Percentiles rank a stretch among this genome's conserved stretches.
Evolutionary conservation across 1,140 invertebrate genomes (phyloP).

Genomic region (Agrilus planipennis): DNA sequence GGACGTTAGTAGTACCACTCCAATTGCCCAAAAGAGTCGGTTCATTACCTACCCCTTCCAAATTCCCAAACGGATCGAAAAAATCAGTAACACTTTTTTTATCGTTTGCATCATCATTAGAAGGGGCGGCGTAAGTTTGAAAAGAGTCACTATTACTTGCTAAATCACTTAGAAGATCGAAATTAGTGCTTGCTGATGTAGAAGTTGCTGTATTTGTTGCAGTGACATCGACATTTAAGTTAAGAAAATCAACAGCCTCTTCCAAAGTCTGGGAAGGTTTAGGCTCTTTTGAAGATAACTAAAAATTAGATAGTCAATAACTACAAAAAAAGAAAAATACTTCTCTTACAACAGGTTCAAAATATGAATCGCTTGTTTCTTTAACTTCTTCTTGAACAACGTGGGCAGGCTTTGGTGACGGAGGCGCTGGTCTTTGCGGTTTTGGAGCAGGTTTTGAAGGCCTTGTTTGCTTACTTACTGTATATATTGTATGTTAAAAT

Average conservation of each 20-base stretch:
- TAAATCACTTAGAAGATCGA: conserved; percentile 53
- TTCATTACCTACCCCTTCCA: conserved; percentile 14
- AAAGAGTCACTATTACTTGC: conserved; percentile 18
- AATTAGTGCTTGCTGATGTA: conserved; percentile 34
- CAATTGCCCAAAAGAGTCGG: conserved; percentile 21
- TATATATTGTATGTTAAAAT: too few relatives aligned
- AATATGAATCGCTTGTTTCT: conserved; percentile 23
- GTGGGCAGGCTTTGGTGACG: conserved; percentile 26
- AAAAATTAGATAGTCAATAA: not conserved
- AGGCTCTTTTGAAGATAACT: too few relatives aligned
- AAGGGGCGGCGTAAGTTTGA: conserved; percentile 12
- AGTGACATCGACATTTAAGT: conserved; percentile 32
- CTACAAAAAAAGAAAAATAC: not conserved
- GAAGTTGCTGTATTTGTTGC: conserved; percentile 12
- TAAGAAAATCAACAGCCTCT: conserved; percentile 38
- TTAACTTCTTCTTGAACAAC: conserved; percentile 13
- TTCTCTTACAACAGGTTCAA: conserved; percentile 7
- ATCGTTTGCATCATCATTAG: conserved; percentile 1
- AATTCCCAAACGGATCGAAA: conserved; percentile 31
- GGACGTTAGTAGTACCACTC: conserved; percentile 16
- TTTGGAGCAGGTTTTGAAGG: not conserved
- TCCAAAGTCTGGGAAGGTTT: conserved; percentile 10
- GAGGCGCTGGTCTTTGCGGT: conserved; percentile 17
- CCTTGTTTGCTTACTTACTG: conserved; percentile 19
- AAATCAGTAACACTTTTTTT: conserved; percentile 18